phyloP scores from a whole-genome alignment of 2,888 invertebrate genomes.

The Trichogramma dendrolimi region DNA sequence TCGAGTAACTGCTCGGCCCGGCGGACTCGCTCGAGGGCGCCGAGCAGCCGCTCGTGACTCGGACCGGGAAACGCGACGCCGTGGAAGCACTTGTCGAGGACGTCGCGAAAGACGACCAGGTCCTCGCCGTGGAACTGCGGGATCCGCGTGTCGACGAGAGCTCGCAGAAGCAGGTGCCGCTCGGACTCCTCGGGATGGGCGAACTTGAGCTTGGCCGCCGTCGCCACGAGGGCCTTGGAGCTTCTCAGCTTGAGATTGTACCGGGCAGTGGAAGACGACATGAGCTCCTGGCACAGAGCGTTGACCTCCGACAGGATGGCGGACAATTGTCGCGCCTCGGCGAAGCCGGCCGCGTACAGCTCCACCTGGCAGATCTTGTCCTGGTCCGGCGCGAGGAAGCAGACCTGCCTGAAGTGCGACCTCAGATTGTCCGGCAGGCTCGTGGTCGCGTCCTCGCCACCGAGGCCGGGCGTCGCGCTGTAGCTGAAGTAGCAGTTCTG shows the following conservation, averaged over 20 bases:
- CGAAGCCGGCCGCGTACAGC: conserved; percentile 59
- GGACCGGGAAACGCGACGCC: conserved; percentile 50
- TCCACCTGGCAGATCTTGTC: conserved; percentile 59
- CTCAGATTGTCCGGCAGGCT: conserved; percentile 60
- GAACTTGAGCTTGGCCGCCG: conserved; percentile 58
- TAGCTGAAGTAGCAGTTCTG: conserved; percentile 62
- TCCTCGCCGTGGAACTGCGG: conserved; percentile 59
- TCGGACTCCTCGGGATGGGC: conserved; percentile 57
- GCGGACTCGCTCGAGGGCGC: conserved; percentile 50
- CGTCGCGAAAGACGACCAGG: conserved; percentile 53
- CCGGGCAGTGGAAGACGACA: conserved; percentile 55
- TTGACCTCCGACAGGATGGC: conserved; percentile 57
- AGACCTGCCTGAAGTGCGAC: conserved; percentile 58
- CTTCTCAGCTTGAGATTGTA: conserved; percentile 59
- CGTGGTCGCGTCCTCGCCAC: conserved; percentile 32
- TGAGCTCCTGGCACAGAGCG: conserved; percentile 55
- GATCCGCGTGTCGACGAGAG: conserved; percentile 59
- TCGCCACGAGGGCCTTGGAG: conserved; percentile 57
- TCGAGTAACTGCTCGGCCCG: conserved; percentile 51
- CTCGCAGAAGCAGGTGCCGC: conserved; percentile 55
- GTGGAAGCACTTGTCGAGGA: conserved; percentile 59
- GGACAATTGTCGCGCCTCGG: conserved; percentile 54
- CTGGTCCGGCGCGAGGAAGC: conserved; percentile 61
- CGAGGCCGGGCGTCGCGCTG: conserved; percentile 46
- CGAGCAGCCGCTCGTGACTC: conserved; percentile 53